Percentiles rank a stretch among this genome's conserved stretches.
phyloP scores from a whole-genome alignment of 1,140 invertebrate genomes.

The Dendrolimus punctatus region DNA sequence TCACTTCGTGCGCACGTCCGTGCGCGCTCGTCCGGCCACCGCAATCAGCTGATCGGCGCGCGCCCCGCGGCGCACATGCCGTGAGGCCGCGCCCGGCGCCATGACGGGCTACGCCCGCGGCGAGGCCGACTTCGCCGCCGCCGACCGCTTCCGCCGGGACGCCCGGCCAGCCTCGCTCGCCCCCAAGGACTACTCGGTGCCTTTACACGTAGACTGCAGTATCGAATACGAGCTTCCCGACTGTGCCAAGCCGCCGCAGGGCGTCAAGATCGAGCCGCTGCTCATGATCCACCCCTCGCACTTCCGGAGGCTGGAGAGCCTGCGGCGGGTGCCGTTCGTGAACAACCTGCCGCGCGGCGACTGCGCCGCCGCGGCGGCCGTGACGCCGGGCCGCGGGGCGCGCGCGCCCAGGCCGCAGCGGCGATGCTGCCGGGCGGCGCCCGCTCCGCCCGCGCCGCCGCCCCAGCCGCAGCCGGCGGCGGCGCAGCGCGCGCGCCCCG shows the following conservation, averaged over 20 bases:
- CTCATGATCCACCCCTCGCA: conserved; percentile 90
- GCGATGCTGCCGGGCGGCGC: conserved; percentile 29
- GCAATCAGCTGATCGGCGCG: conserved; percentile 54
- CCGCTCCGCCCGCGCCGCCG: conserved; percentile 19
- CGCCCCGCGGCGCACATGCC: conserved; percentile 60
- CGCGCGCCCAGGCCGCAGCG: conserved; percentile 19
- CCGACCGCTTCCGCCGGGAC: conserved; percentile 42
- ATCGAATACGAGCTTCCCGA: conserved; percentile 87
- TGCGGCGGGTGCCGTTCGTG: conserved; percentile 75
- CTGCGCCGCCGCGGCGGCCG: conserved; percentile 17
- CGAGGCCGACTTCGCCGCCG: conserved; percentile 56
- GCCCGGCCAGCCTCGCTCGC: conserved; percentile 42
- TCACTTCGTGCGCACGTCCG: conserved; percentile 36
- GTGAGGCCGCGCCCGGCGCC: conserved; percentile 52
- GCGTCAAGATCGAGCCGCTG: conserved; percentile 80
- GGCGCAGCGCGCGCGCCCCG: conserved; percentile 18
- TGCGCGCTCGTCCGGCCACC: conserved; percentile 32
- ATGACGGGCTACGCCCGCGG: conserved; percentile 67
- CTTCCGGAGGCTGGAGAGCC: conserved; percentile 83
- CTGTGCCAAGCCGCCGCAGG: conserved; percentile 82
- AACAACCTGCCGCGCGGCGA: conserved; percentile 54
- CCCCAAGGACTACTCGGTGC: conserved; percentile 82
- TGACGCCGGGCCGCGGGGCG: conserved; percentile 25
- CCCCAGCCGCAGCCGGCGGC: conserved; percentile 26
- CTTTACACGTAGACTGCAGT: conserved; percentile 86